phyloP scores from a whole-genome alignment of 2,797 vertebrate genomes.

The Arrhamphus sclerolepis region DNA sequence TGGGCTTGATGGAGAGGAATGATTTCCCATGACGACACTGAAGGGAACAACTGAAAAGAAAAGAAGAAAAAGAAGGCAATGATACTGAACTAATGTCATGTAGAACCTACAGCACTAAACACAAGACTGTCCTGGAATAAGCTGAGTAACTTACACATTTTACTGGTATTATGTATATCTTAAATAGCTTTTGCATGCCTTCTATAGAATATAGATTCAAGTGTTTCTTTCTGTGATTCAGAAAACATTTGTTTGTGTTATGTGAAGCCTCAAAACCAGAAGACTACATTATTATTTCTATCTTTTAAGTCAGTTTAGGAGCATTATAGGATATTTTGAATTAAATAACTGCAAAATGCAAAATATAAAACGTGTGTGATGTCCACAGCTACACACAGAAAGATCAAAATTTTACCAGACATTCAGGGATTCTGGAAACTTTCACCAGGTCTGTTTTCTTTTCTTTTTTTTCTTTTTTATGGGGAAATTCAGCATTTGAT shows the following conservation, averaged over 20 bases:
- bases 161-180: neutral
- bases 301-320: neutral
- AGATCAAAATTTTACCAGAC: neutral
- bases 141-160: no score
- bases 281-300: neutral
- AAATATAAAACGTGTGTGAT: no score
- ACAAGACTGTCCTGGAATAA: no score
- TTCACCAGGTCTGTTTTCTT: neutral
- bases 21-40: no score
- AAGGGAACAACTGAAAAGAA: no score
- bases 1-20: no score
- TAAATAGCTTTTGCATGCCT: neutral
- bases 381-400: neutral
- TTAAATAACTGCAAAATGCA: neutral
- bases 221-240: neutral
- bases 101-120: no score
- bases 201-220: neutral
- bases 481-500: constrained; percentile 2
- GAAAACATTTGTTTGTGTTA: neutral
- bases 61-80: no score
- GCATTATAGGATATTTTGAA: neutral
- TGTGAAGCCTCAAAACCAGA: neutral
- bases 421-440: neutral
- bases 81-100: no score
- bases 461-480: no score